A percentile compares a stretch with the other conserved stretches of the same genome.
These are phyloP conservation scores for Sphaerodactylus townsendi DNA, from an alignment of 2,113 vertebrate genomes.

Conservation along the genomic window DNA sequence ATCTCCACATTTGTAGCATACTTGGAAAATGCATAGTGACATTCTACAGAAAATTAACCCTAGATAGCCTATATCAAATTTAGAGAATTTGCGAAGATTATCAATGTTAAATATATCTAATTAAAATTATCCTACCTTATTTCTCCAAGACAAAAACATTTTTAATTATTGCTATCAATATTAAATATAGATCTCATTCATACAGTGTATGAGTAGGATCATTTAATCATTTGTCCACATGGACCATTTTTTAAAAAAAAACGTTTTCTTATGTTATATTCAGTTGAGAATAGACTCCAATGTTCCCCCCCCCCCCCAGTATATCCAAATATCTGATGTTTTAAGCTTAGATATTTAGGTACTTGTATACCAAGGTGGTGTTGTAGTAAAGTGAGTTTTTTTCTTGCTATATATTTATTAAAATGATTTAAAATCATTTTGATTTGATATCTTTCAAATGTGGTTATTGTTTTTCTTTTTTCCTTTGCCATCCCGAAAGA, in stretches of 20 bases:
- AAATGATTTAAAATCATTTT: slow-evolving; percentile 76
- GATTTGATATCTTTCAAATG: slow-evolving; percentile 61
- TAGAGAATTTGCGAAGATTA: slow-evolving; percentile 17
- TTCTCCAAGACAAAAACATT: slow-evolving; percentile 80
- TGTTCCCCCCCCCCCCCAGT: slow-evolving; percentile 66
- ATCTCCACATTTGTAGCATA: neutral
- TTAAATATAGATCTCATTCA: slow-evolving; percentile 83
- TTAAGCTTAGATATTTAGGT: slow-evolving; percentile 77
- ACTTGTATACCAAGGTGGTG: slow-evolving; percentile 79
- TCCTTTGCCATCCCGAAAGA: slow-evolving; percentile 10
- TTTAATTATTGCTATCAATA: slow-evolving; percentile 75
- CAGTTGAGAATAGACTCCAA: slow-evolving; percentile 72
- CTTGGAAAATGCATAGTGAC: neutral
- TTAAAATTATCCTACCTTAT: slow-evolving; percentile 64
- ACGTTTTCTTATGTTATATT: slow-evolving; percentile 73
- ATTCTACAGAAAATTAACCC: neutral
- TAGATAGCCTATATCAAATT: slow-evolving; percentile 21
- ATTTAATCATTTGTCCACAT: slow-evolving; percentile 77
- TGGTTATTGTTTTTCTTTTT: slow-evolving; percentile 45
- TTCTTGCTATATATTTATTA: slow-evolving; percentile 85
- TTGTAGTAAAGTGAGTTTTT: slow-evolving; percentile 82
- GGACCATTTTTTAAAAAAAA: slow-evolving; percentile 71
- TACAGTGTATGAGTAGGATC: slow-evolving; percentile 84
- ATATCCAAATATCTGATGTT: slow-evolving; percentile 80
- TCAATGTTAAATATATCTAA: slow-evolving; percentile 17